Conservation (phyloP, 2,797 vertebrate genomes). For the Phoeniculus purpureus region DNA sequence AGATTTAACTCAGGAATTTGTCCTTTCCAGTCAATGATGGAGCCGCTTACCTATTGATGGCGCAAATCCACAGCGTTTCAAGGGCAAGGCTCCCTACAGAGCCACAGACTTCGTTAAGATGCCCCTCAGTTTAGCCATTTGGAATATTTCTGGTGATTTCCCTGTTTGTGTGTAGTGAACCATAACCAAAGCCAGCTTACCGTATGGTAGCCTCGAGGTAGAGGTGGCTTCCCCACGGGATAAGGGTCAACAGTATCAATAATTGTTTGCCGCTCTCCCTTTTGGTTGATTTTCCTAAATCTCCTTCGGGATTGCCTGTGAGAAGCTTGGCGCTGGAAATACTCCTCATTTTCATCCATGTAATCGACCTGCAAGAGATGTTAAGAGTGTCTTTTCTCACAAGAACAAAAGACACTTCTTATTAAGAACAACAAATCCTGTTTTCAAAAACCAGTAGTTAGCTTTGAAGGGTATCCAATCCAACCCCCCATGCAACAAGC, state of each 20-base stretch:
- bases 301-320: conserved; percentile 95
- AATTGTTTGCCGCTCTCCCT: conserved; percentile 97
- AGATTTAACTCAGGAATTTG: neutral
- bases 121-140: neutral
- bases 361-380: conserved; percentile 91
- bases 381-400: neutral
- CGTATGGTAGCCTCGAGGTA: conserved; percentile 95
- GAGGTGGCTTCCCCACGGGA: conserved; percentile 91
- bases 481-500: no score
- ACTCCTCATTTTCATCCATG: conserved; percentile 99
- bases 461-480: neutral
- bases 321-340: conserved; percentile 97
- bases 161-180: neutral
- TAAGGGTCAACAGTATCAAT: conserved; percentile 98
- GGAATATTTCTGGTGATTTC: neutral
- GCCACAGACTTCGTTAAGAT: neutral
- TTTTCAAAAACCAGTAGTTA: conserved; percentile 15
- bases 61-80: neutral
- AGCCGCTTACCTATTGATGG: neutral
- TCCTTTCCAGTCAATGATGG: neutral
- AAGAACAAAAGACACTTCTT: neutral
- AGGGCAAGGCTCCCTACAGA: neutral
- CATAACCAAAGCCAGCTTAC: conserved; percentile 79
- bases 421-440: neutral
- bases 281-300: conserved; percentile 99